A percentile compares a stretch with the other conserved stretches of the same genome.
phyloP scores from a whole-genome alignment of 2,888 invertebrate genomes.

The Melinaea marsaeus region DNA sequence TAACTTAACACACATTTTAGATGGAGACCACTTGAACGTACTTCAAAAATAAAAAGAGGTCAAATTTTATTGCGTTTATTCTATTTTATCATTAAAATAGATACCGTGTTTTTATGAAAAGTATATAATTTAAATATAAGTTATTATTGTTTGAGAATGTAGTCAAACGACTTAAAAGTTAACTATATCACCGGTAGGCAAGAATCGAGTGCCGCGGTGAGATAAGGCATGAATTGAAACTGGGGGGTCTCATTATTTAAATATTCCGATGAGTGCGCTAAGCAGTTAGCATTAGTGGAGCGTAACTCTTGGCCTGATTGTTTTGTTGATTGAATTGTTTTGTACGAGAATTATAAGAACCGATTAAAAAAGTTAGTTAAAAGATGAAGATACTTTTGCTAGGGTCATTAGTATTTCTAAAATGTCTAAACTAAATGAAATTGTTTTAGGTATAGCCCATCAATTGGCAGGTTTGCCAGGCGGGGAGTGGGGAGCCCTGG shows the following conservation, averaged over 20 bases:
- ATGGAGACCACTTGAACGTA: too few species aligned
- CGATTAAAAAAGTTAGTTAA: background rate
- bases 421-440: background rate
- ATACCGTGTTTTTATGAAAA: too few species aligned
- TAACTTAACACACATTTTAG: background rate
- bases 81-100: too few species aligned
- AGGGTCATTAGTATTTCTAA: too few species aligned
- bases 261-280: constrained; percentile 71
- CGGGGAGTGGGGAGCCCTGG: constrained; percentile 80
- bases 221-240: constrained; percentile 65
- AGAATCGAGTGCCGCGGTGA: constrained; percentile 53
- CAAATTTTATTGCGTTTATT: too few species aligned
- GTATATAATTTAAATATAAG: too few species aligned
- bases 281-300: constrained; percentile 63
- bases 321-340: constrained; percentile 65
- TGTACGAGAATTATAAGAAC: background rate
- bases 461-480: constrained; percentile 84
- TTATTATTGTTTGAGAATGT: too few species aligned
- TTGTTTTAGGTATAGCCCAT: constrained; percentile 82
- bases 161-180: background rate
- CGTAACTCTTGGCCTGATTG: constrained; percentile 62
- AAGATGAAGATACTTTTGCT: background rate
- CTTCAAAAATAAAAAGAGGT: too few species aligned
- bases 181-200: constrained; percentile 25
- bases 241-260: constrained; percentile 64